Evolutionary conservation across 92 coral and sea anemone genomes (phyloP).

Genomic region (Galaxea fascicularis): DNA sequence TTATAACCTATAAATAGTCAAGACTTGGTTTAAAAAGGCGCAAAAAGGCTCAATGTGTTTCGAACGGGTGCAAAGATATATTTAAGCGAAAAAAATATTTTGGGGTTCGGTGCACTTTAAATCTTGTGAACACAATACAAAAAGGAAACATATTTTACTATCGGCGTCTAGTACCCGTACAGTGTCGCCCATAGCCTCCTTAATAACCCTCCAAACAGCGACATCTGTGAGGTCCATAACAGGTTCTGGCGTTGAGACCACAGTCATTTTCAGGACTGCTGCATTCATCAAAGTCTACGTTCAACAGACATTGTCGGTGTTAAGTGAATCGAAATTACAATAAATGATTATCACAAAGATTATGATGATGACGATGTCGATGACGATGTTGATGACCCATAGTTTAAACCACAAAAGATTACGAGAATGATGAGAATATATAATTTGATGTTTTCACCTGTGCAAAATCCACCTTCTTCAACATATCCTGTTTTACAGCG

Average conservation of each 20-base stretch:
- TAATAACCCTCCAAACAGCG: slow-evolving; percentile 60
- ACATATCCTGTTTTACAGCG: slow-evolving; percentile 49
- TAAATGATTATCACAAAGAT: too few species aligned
- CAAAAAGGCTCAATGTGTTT: too few species aligned
- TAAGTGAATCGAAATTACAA: too few species aligned
- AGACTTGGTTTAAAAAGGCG: too few species aligned
- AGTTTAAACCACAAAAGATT: neutral
- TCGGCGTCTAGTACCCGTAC: neutral
- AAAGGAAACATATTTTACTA: too few species aligned
- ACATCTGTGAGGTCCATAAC: slow-evolving; percentile 57
- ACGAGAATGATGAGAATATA: neutral
- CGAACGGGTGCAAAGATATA: too few species aligned
- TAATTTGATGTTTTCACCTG: neutral
- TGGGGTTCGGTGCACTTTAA: too few species aligned
- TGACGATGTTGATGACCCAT: neutral
- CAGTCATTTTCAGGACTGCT: slow-evolving; percentile 38
- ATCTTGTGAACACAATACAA: too few species aligned
- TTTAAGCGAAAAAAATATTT: too few species aligned
- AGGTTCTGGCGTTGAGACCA: slow-evolving; percentile 65
- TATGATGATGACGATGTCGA: too few species aligned
- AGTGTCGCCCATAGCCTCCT: slow-evolving; percentile 42
- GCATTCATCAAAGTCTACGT: slow-evolving; percentile 25
- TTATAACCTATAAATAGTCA: too few species aligned
- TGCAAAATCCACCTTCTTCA: slow-evolving; percentile 5
- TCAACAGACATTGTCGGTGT: too few species aligned